Evolutionary conservation across 2,888 invertebrate genomes (phyloP).

Genomic region (Andrena chrysosceles): DNA sequence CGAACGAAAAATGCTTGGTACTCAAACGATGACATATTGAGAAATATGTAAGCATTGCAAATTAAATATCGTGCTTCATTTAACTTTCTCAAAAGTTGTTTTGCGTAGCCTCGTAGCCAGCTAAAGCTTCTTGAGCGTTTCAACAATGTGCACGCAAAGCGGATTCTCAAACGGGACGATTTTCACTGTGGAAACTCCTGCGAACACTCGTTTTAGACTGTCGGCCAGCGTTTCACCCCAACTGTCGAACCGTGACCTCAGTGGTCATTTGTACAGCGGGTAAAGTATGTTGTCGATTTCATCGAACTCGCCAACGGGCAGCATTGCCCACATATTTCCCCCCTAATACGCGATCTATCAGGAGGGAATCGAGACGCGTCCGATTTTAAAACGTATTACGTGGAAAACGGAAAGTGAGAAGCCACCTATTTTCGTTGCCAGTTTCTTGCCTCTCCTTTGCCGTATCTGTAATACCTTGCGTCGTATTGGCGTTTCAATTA

Average conservation of each 20-base stretch:
- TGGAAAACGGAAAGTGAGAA: conserved; percentile 19
- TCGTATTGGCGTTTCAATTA: conserved; percentile 71
- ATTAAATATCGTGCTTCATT: no score
- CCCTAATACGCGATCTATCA: conserved; percentile 29
- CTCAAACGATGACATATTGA: no score
- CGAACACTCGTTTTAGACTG: conserved; percentile 33
- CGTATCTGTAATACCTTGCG: conserved; percentile 11
- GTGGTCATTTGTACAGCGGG: conserved; percentile 1
- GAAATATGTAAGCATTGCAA: no score
- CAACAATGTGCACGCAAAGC: background rate
- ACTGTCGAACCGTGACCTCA: conserved; percentile 20
- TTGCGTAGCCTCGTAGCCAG: no score
- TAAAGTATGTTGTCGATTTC: conserved; percentile 48
- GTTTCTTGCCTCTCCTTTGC: background rate
- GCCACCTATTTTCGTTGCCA: background rate
- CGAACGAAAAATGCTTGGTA: no score
- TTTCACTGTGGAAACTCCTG: background rate
- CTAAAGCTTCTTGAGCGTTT: background rate
- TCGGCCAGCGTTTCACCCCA: conserved; percentile 39
- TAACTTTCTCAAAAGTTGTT: no score
- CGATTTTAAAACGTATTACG: conserved; percentile 1
- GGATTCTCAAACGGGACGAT: conserved; percentile 37
- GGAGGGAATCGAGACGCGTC: background rate
- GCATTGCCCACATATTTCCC: conserved; percentile 41
- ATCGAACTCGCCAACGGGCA: conserved; percentile 12